phyloP scores from a whole-genome alignment of 2,797 vertebrate species.

The Mareca strepera region DNA sequence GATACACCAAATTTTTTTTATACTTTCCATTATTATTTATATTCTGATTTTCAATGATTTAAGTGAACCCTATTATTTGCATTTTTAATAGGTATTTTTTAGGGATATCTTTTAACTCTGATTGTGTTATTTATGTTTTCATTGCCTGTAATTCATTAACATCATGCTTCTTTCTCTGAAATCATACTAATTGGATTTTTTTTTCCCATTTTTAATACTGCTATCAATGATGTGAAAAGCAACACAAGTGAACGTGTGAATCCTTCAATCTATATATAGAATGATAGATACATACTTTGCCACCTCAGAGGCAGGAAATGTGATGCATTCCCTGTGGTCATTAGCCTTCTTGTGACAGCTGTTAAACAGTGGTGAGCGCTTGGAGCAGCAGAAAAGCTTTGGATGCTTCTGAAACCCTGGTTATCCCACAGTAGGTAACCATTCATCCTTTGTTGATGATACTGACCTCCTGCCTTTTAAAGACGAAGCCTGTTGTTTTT shows the following conservation, averaged over 20 bases:
- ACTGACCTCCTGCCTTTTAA: not conserved
- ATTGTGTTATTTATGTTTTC: not conserved
- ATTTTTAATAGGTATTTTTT: not conserved
- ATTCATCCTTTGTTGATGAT: slow-evolving; percentile 39
- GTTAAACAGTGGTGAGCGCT: not conserved
- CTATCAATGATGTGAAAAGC: not conserved
- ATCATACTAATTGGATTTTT: not conserved
- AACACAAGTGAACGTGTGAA: not conserved
- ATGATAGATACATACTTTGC: not conserved
- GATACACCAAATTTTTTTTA: not conserved
- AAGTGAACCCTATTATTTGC: not conserved
- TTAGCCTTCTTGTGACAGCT: slow-evolving; percentile 10
- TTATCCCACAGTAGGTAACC: not conserved
- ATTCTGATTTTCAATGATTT: not conserved
- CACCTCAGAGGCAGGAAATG: not conserved
- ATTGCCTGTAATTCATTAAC: not conserved
- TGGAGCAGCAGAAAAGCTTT: not conserved
- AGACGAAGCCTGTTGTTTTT: not conserved
- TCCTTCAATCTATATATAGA: not conserved
- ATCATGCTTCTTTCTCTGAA: not conserved
- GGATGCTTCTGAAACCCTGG: not conserved
- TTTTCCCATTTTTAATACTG: not conserved
- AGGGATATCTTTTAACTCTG: not conserved
- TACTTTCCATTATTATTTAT: not conserved
- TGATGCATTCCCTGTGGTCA: not conserved